These are phyloP conservation scores for Scolopax mira DNA, from an alignment of 2,113 vertebrate species.

Conservation along the genomic window DNA sequence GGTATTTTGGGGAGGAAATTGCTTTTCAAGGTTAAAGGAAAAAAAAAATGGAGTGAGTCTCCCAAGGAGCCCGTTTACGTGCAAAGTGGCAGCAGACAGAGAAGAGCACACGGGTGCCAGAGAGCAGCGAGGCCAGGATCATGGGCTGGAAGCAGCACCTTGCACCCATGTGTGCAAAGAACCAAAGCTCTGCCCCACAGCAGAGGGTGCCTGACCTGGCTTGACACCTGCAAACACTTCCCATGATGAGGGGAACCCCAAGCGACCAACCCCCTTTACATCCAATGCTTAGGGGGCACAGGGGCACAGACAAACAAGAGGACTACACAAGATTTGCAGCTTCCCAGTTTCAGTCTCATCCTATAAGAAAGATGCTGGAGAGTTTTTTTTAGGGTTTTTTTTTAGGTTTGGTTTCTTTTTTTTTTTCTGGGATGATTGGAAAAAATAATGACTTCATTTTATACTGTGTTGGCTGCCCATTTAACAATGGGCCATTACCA, in stretches of 20 bases:
- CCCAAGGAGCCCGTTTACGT: neutral
- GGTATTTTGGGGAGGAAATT: constrained; percentile 57
- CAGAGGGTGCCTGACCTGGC: neutral
- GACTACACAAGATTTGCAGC: neutral
- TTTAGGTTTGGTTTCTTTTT: neutral
- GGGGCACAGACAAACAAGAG: neutral
- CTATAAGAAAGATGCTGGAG: neutral
- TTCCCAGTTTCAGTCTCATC: neutral
- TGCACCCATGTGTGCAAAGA: fast-evolving
- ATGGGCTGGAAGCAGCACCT: fast-evolving
- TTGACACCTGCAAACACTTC: fast-evolving
- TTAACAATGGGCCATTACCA: constrained; percentile 32
- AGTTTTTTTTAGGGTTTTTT: neutral
- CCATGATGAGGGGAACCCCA: neutral
- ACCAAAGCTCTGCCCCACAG: neutral
- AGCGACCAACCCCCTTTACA: neutral
- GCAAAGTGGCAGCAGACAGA: neutral
- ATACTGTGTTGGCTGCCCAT: neutral
- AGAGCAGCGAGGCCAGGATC: neutral
- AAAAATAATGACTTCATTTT: neutral
- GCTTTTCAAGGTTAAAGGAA: constrained; percentile 64
- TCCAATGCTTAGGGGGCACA: fast-evolving
- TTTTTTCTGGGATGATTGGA: neutral
- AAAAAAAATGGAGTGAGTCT: constrained; percentile 13
- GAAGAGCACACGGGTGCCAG: fast-evolving